Base-by-base conservation (phyloP, 1,140 invertebrate genomes). In the Caenorhabditis briggsae region DNA sequence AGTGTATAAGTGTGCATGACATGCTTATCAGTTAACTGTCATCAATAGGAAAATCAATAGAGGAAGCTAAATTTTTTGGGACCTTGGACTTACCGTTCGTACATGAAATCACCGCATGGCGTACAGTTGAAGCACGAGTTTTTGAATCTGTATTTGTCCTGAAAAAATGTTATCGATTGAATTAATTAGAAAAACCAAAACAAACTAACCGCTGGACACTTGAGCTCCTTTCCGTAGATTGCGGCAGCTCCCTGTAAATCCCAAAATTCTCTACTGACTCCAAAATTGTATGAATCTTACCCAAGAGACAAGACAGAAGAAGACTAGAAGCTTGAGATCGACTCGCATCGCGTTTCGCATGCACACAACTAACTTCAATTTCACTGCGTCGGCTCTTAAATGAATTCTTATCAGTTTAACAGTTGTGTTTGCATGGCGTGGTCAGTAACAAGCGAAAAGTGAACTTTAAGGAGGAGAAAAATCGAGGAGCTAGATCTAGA, bases 81-180 rank as follows among this genome's bases (percentile, higher is more conserved):
- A 25, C 23, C 8, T 1, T 3, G 25, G 25, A 78, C 70, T 78
- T 16, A 78, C 70, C 23, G 70, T 41, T 78, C 70, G n/a, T 78
- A 78, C 70, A 78, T 78, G 70, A 78, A 78, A 20, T 53, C 33
- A 5, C 70, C 70, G 18, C 70, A 78, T 78, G 70, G 70, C 9
- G 70, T 78, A 20, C 70, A 78, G 20, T 50, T 46, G 70, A 78
- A 78, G 70, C 70, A 78, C 7, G 33, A 7, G 18, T 33, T 33
- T 16, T 23, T 78, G 46, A 78, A 78, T n/a, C 23, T 53, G 70
- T 50, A 78, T 16, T 33, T 78, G 70, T 23, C 70, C 70, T 46
- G 25, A 14, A 53, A 78, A 78, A 50, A 18, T 18, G 43, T 53
- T 16, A 53, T 53, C 11, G 3, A 33, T 53, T 53, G 6, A 25